Evolutionary conservation across 2,888 invertebrate species (phyloP).

Genomic region (Mimas tiliae): DNA sequence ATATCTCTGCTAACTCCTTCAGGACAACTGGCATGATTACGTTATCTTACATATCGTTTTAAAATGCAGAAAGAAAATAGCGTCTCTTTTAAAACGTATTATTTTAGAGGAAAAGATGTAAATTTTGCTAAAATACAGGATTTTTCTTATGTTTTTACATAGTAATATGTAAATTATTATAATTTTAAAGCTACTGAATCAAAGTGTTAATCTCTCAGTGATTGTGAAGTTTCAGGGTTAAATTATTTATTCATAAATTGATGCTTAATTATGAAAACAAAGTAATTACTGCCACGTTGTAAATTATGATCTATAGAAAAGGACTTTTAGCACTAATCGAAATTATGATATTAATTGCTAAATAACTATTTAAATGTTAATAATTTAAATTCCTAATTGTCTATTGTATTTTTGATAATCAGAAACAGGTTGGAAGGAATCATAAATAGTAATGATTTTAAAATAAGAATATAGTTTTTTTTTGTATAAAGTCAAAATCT

Average conservation of each 20-base stretch:
- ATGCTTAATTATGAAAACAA: neutral
- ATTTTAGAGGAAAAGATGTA: no score
- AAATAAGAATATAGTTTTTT: neutral
- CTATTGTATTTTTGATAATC: neutral
- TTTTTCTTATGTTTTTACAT: neutral
- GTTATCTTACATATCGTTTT: no score
- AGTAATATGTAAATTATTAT: neutral
- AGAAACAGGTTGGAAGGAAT: neutral
- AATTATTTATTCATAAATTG: neutral
- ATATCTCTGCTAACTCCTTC: no score
- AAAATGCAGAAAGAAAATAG: no score
- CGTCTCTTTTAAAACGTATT: no score
- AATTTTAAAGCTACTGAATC: neutral
- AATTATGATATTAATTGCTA: neutral
- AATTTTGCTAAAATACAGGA: no score
- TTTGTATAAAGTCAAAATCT: neutral
- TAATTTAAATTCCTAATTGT: neutral
- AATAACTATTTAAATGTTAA: neutral
- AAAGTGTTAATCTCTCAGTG: neutral
- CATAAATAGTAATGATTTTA: neutral
- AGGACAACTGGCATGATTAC: no score
- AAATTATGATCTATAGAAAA: neutral
- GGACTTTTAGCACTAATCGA: neutral
- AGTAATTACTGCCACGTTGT: neutral
- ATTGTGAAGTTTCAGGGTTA: constrained; percentile 3